Evolutionary conservation across 2,113 vertebrate genomes (phyloP).

Genomic region (Tupaia chinensis): DNA sequence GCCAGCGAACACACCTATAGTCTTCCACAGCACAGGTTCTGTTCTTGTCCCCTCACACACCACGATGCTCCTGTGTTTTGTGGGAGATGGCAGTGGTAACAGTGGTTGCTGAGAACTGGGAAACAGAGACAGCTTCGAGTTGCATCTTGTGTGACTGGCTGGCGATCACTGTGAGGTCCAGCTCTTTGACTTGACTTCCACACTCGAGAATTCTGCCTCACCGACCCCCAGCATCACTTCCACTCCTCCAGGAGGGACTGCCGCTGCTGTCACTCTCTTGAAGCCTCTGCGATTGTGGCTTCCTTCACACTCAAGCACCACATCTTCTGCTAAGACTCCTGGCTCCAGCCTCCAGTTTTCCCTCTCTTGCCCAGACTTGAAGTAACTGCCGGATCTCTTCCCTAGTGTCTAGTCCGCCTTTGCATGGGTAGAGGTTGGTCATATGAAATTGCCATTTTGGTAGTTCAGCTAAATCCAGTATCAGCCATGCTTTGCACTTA

Average conservation of each 20-base stretch:
- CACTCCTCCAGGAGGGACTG: not conserved
- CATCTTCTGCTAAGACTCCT: not conserved
- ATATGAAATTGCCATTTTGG: not conserved
- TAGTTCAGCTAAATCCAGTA: not conserved
- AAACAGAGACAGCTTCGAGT: not conserved
- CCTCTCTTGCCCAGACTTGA: not conserved
- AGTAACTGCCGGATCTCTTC: not conserved
- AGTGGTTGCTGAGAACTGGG: not conserved
- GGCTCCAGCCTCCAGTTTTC: not conserved
- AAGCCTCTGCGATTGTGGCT: no score
- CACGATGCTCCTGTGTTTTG: not conserved
- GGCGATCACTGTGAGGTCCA: not conserved
- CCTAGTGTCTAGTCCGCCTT: not conserved
- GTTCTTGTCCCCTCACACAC: not conserved
- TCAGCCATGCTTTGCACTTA: not conserved
- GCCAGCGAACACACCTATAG: not conserved
- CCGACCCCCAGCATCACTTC: not conserved
- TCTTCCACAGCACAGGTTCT: not conserved
- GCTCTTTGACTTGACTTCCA: not conserved
- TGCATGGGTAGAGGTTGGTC: not conserved
- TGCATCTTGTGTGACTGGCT: not conserved
- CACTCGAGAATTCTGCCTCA: not conserved
- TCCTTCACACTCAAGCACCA: no score
- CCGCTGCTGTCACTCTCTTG: not conserved
- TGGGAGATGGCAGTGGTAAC: not conserved